Percentiles rank a stretch among this genome's conserved stretches.
These are phyloP conservation scores for Orientallactaga sibirica DNA, from an alignment of 2,797 vertebrate genomes.

Conservation along the genomic window DNA sequence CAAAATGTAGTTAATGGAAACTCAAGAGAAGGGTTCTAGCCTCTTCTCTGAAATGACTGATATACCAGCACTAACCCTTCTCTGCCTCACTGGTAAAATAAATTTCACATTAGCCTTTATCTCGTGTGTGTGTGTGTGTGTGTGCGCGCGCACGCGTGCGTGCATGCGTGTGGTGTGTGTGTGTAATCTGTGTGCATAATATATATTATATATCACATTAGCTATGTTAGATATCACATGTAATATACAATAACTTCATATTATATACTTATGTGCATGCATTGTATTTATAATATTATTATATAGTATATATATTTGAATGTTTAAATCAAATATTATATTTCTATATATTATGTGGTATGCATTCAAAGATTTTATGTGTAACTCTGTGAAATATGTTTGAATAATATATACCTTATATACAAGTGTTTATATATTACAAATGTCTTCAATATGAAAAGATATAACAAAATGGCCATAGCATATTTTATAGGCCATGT, in stretches of 20 bases:
- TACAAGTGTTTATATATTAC: conserved; percentile 38
- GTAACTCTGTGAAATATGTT: conserved; percentile 42
- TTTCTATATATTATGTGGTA: conserved; percentile 26
- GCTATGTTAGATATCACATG: conserved; percentile 11
- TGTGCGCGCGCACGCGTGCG: background rate
- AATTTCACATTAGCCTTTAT: conserved; percentile 53
- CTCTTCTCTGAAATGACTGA: background rate
- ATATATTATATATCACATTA: conserved; percentile 47
- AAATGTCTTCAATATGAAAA: conserved; percentile 54
- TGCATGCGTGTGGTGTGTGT: background rate
- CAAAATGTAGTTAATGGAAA: conserved; percentile 43
- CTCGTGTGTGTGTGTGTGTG: background rate
- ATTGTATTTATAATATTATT: conserved; percentile 49
- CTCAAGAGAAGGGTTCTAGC: conserved; percentile 29
- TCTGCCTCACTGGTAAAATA: conserved; percentile 58
- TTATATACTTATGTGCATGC: conserved; percentile 24
- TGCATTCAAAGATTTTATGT: conserved; percentile 60
- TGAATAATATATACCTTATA: conserved; percentile 46
- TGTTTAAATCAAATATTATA: conserved; percentile 40
- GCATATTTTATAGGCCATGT: conserved; percentile 43
- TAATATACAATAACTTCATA: conserved; percentile 26
- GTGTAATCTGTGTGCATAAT: conserved; percentile 40
- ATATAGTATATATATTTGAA: conserved; percentile 23
- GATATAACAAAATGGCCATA: background rate
- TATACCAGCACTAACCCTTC: conserved; percentile 34